phyloP scores from a whole-genome alignment of 2,113 vertebrate genomes.

The Calypte anna region DNA sequence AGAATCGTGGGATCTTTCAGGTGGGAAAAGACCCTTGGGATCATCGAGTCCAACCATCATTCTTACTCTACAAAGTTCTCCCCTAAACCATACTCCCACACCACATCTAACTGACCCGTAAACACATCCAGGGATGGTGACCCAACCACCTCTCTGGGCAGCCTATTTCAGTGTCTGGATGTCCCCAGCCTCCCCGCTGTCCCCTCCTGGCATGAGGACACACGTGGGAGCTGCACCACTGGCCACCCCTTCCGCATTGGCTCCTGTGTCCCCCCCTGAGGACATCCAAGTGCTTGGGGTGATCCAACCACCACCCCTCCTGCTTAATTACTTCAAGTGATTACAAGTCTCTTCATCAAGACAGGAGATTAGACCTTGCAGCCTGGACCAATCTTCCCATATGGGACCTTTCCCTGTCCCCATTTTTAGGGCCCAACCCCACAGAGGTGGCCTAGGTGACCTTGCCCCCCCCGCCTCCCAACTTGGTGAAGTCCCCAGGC shows the following conservation, averaged over 20 bases:
- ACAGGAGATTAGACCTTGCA: background rate
- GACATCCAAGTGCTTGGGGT: fast-evolving
- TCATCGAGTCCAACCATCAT: too few relatives aligned
- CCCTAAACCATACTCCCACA: too few relatives aligned
- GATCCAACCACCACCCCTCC: background rate
- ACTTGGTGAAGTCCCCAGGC: fast-evolving
- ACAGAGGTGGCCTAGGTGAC: background rate
- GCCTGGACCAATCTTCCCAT: background rate
- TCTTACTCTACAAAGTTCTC: too few relatives aligned
- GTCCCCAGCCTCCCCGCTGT: background rate
- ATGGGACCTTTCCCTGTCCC: background rate
- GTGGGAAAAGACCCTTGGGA: too few relatives aligned
- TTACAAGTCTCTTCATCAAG: background rate
- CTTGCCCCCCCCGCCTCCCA: background rate
- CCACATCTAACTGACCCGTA: too few relatives aligned
- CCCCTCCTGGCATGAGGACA: background rate
- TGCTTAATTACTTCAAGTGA: background rate
- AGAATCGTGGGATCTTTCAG: too few relatives aligned
- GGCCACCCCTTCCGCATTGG: fast-evolving
- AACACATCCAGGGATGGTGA: too few relatives aligned
- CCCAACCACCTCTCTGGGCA: too few relatives aligned
- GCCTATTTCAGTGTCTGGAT: background rate
- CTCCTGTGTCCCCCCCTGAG: background rate
- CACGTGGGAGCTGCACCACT: fast-evolving
- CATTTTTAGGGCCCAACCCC: background rate